A percentile compares a stretch with the other conserved stretches of the same genome.
These are phyloP conservation scores for Nibea coibor DNA, from an alignment of 2,113 vertebrate species.

Conservation along the genomic window DNA sequence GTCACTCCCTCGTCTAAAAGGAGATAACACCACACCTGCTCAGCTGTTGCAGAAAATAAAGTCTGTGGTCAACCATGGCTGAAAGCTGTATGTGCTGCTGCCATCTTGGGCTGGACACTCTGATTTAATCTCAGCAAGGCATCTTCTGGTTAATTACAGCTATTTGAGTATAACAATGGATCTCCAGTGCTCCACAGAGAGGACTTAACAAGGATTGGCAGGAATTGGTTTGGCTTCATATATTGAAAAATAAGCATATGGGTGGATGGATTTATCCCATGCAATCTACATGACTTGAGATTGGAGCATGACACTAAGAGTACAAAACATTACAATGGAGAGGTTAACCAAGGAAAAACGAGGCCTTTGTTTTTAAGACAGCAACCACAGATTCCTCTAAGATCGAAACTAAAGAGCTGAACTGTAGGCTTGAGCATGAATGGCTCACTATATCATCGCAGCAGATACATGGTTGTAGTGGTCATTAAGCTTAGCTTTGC, in stretches of 20 bases:
- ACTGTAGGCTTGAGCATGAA: conserved; percentile 33
- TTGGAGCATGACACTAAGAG: conserved; percentile 20
- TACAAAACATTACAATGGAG: conserved; percentile 18
- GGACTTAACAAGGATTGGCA: not conserved
- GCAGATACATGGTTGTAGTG: conserved; percentile 31
- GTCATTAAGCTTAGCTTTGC: conserved; percentile 57
- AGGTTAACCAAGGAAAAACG: conserved; percentile 19
- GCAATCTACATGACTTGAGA: conserved; percentile 6
- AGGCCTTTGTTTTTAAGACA: conserved; percentile 52
- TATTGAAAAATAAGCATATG: not conserved
- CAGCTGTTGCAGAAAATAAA: conserved; percentile 29
- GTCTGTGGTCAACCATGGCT: conserved; percentile 20
- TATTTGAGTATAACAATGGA: conserved; percentile 7
- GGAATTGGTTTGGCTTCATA: not conserved
- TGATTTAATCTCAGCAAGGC: not conserved
- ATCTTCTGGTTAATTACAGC: conserved; percentile 16
- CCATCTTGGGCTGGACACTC: not conserved
- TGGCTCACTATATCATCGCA: conserved; percentile 56
- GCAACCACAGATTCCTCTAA: conserved; percentile 41
- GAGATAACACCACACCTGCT: conserved; percentile 24
- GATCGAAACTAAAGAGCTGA: conserved; percentile 24
- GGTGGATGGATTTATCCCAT: not conserved
- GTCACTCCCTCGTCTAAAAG: conserved; percentile 29
- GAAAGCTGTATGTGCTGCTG: conserved; percentile 12
- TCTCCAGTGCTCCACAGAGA: conserved; percentile 24